Percentiles rank a stretch among this genome's conserved stretches.
Evolutionary conservation across 2,797 vertebrate species (phyloP).

Genomic region (Myripristis murdjan): DNA sequence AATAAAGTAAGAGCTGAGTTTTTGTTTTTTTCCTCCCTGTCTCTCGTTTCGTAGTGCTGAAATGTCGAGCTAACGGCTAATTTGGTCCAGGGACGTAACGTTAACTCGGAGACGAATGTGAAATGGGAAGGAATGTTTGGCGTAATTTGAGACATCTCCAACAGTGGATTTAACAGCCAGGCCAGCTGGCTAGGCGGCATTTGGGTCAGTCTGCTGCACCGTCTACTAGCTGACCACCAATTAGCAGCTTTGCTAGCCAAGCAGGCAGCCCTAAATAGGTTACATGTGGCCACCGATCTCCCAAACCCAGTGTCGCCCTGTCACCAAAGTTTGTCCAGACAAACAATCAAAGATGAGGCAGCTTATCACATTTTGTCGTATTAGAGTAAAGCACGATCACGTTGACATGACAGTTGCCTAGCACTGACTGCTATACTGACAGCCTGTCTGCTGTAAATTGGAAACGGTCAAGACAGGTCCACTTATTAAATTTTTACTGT

Average conservation of each 20-base stretch:
- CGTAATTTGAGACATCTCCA: conserved; percentile 60
- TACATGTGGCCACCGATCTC: conserved; percentile 23
- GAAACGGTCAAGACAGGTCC: conserved; percentile 18
- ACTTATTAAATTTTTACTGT: neutral
- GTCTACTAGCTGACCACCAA: conserved; percentile 65
- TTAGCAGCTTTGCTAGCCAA: conserved; percentile 68
- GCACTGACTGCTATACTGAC: conserved; percentile 18
- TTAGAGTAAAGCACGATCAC: neutral
- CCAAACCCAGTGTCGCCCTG: conserved; percentile 1
- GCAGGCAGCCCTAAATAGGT: conserved; percentile 24
- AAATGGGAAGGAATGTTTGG: conserved; percentile 49
- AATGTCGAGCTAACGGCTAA: conserved; percentile 57
- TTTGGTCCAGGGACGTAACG: neutral
- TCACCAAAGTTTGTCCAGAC: conserved; percentile 2
- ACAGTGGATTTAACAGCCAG: conserved; percentile 62
- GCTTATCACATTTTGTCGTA: neutral
- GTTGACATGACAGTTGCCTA: conserved; percentile 12
- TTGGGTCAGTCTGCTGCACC: conserved; percentile 65
- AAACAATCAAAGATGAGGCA: neutral
- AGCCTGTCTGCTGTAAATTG: conserved; percentile 14
- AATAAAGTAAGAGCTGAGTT: conserved; percentile 89
- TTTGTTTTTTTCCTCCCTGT: conserved; percentile 4
- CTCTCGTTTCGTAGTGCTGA: neutral
- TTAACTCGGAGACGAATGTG: conserved; percentile 14
- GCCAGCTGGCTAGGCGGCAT: conserved; percentile 74